phyloP scores from a whole-genome alignment of 30 jellyfish, hydroid and myxozoan species.

The Aurelia coerulea region DNA sequence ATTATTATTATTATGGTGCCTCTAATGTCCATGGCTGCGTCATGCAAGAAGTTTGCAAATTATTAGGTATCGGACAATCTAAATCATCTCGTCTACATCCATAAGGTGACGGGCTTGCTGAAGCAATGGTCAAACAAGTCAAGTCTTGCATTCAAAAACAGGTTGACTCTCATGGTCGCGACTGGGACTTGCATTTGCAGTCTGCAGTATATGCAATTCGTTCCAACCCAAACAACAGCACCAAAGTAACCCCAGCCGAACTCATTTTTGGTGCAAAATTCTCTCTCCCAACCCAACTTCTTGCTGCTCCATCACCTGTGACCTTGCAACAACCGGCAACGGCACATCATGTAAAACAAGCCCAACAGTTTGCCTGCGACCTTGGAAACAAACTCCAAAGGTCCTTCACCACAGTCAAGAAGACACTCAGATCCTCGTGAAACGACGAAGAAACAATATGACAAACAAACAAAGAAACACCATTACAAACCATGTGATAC shows the following conservation, averaged over 20 bases:
- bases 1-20: too few species aligned
- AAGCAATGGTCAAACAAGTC: conserved; percentile 54
- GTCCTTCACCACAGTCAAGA: not conserved
- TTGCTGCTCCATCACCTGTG: not conserved
- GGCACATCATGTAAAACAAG: not conserved
- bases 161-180: conserved; percentile 16
- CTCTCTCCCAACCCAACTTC: too few species aligned
- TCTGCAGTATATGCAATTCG: not conserved
- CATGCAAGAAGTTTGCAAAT: conserved; percentile 17
- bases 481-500: not conserved
- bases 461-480: conserved; percentile 5
- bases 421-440: conserved; percentile 16
- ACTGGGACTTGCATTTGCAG: conserved; percentile 22
- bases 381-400: not conserved
- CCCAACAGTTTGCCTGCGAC: conserved; percentile 2
- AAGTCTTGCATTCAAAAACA: conserved; percentile 46
- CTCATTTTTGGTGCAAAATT: too few species aligned
- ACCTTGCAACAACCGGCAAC: not conserved
- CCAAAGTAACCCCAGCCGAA: too few species aligned
- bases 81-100: conserved; percentile 4
- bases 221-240: not conserved
- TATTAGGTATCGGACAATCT: conserved; percentile 20
- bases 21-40: conserved; percentile 34
- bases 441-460: not conserved
- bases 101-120: conserved; percentile 29